Conservation (phyloP, 2,113 vertebrate genomes). For the Lichenostomus cassidix region DNA sequence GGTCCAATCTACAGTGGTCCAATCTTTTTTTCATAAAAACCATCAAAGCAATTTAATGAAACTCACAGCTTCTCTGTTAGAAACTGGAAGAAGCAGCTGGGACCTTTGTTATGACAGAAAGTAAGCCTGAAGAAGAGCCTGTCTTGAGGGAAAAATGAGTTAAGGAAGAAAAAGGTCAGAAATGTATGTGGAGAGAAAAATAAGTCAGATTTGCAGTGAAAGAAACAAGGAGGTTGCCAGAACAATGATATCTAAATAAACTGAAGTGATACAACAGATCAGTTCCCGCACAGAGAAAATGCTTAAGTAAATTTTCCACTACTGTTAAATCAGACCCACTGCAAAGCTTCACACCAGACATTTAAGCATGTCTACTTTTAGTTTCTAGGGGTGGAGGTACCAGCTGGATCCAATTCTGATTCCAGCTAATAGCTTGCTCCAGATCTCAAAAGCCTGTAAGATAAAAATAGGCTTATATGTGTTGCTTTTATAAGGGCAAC, state of each 20-base stretch:
- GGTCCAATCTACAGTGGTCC: background rate
- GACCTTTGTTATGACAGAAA: background rate
- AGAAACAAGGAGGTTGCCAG: background rate
- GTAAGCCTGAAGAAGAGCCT: background rate
- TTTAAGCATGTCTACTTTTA: background rate
- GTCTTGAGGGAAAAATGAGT: background rate
- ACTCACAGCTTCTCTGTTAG: background rate
- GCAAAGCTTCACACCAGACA: background rate
- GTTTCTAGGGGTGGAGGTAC: background rate
- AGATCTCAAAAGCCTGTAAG: background rate
- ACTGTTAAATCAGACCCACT: background rate
- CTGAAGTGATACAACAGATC: background rate
- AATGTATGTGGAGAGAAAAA: background rate
- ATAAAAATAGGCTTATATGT: background rate
- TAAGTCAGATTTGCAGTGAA: background rate
- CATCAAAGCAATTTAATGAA: background rate
- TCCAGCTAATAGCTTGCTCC: background rate
- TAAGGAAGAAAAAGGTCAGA: background rate
- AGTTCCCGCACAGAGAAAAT: background rate
- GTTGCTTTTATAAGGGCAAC: background rate
- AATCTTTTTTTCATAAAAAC: background rate
- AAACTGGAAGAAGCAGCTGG: background rate
- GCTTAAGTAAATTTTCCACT: background rate
- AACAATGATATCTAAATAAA: background rate
- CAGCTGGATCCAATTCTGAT: background rate